phyloP scores from a whole-genome alignment of 1,140 invertebrate genomes.

The Cecropterus lyciades region DNA sequence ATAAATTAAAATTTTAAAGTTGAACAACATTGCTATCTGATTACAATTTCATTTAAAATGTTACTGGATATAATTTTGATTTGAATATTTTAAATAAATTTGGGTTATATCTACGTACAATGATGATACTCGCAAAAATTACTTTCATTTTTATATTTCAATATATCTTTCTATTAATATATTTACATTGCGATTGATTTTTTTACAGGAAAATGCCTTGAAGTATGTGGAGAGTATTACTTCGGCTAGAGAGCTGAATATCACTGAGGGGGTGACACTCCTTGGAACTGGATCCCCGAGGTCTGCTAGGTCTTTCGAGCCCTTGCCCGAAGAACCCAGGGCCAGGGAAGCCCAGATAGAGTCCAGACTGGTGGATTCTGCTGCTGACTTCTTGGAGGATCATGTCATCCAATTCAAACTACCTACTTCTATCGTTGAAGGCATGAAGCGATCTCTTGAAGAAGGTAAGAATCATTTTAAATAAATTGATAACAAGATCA shows the following conservation, averaged over 20 bases:
- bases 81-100: too few relatives aligned
- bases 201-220: slow-evolving; percentile 74
- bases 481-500: too few relatives aligned
- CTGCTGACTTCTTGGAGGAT: slow-evolving; percentile 90
- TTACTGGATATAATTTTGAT: too few relatives aligned
- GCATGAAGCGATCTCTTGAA: slow-evolving; percentile 88
- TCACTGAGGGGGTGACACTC: slow-evolving; percentile 89
- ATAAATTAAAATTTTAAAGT: too few relatives aligned
- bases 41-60: too few relatives aligned
- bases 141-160: too few relatives aligned
- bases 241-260: slow-evolving; percentile 76
- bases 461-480: slow-evolving; percentile 80
- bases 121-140: too few relatives aligned
- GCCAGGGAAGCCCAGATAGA: slow-evolving; percentile 91
- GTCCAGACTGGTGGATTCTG: slow-evolving; percentile 89
- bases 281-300: slow-evolving; percentile 86
- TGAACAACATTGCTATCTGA: too few relatives aligned
- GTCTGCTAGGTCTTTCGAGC: slow-evolving; percentile 81
- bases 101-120: too few relatives aligned
- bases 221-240: slow-evolving; percentile 70
- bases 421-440: slow-evolving; percentile 87
- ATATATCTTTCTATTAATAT: too few relatives aligned
- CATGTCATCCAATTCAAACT: slow-evolving; percentile 92
- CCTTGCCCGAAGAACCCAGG: slow-evolving; percentile 87
- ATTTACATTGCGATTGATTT: slow-evolving; percentile 42